These are phyloP conservation scores for Hartigia nigra DNA, from an alignment of 2,888 invertebrate genomes.

Conservation along the genomic window DNA sequence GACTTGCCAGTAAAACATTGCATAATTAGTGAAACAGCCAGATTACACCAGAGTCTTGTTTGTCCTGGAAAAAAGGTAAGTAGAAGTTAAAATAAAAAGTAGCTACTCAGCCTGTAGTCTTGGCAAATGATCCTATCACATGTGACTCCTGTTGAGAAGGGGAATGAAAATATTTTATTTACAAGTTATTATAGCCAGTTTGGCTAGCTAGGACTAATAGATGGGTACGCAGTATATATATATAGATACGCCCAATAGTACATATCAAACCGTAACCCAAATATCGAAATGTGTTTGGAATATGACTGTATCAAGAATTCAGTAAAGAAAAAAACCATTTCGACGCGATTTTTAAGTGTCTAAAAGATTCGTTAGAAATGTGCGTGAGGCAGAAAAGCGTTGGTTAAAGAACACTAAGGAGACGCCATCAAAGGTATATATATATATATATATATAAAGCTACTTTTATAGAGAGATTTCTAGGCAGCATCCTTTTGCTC, in stretches of 20 bases:
- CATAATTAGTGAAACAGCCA: not conserved
- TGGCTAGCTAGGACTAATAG: not conserved
- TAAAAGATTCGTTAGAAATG: too few species aligned
- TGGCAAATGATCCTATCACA: not conserved
- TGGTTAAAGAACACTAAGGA: not conserved
- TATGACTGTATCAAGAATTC: not conserved
- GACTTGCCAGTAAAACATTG: not conserved
- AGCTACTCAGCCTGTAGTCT: not conserved
- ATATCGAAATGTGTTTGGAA: not conserved
- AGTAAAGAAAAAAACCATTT: too few species aligned
- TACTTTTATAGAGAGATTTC: not conserved
- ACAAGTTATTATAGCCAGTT: not conserved
- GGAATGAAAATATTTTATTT: not conserved
- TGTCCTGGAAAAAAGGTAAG: not conserved
- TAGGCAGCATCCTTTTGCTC: not conserved
- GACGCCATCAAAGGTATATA: not conserved
- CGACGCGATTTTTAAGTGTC: too few species aligned
- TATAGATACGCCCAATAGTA: not conserved
- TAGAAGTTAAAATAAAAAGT: not conserved
- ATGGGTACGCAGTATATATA: not conserved
- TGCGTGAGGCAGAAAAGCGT: not conserved
- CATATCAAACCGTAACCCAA: fast-evolving
- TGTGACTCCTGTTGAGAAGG: not conserved
- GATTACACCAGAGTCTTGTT: not conserved
- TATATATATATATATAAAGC: too few species aligned